Conservation (phyloP, 2,888 invertebrate genomes). For the Calliphora vomitoria region DNA sequence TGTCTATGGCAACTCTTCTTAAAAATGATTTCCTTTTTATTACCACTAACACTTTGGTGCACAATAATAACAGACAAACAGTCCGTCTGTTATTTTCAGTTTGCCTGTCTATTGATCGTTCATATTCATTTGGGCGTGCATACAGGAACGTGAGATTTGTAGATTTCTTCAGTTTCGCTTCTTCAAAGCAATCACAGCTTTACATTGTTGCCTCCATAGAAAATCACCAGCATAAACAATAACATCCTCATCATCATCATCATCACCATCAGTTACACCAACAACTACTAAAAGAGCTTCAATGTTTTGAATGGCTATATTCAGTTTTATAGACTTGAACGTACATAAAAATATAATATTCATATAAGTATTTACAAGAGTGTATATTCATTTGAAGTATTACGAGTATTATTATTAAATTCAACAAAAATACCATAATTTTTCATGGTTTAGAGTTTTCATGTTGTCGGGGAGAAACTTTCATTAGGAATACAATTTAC, state of each 20-base stretch:
- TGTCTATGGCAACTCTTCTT: background rate
- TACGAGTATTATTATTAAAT: background rate
- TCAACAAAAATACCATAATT: background rate
- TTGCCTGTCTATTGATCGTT: constrained; percentile 11
- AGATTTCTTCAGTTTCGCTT: constrained; percentile 25
- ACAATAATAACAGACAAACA: background rate
- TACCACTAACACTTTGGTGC: background rate
- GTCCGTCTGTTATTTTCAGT: background rate
- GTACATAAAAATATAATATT: too few species aligned
- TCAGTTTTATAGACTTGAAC: background rate
- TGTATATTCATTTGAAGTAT: constrained; percentile 3
- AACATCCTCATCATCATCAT: constrained; percentile 3
- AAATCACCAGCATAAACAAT: constrained; percentile 10
- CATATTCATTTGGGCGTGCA: constrained; percentile 38
- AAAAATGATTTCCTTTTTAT: background rate
- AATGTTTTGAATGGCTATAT: constrained; percentile 7
- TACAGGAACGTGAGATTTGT: constrained; percentile 67
- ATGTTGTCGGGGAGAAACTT: background rate
- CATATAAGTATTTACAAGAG: background rate
- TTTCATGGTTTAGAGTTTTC: background rate
- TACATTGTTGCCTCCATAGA: constrained; percentile 26
- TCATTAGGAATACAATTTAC: too few species aligned
- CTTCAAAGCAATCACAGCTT: constrained; percentile 23
- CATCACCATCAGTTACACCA: background rate
- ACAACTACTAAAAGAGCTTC: background rate